These are phyloP conservation scores for Cepphus grylle DNA, from an alignment of 2,113 vertebrate species.

Conservation along the genomic window DNA sequence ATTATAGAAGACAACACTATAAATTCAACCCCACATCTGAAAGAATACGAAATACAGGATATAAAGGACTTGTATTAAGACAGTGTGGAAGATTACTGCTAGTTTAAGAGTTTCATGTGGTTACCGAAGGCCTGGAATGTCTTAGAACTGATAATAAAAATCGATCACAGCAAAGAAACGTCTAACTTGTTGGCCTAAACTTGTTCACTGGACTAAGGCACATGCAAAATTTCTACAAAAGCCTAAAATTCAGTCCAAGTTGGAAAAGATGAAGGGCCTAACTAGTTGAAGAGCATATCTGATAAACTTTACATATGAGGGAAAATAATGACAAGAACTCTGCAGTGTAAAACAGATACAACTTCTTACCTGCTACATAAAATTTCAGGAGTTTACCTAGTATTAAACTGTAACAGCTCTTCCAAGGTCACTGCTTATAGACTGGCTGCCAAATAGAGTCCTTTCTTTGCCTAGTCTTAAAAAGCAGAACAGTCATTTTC, in stretches of 20 bases:
- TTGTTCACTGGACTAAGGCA: neutral
- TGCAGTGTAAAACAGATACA: neutral
- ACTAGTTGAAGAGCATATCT: neutral
- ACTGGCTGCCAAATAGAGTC: neutral
- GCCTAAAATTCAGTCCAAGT: neutral
- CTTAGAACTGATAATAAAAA: neutral
- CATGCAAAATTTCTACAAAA: neutral
- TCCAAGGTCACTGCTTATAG: neutral
- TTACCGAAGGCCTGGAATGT: neutral
- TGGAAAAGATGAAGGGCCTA: neutral
- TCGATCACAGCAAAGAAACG: neutral
- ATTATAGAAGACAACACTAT: neutral
- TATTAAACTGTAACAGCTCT: neutral
- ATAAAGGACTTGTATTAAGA: neutral
- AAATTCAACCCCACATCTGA: neutral
- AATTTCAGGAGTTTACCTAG: neutral
- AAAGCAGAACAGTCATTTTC: neutral
- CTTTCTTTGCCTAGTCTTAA: neutral
- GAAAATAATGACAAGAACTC: neutral
- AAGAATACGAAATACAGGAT: neutral
- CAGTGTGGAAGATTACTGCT: neutral
- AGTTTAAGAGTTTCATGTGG: neutral
- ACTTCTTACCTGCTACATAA: neutral
- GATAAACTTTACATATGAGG: neutral
- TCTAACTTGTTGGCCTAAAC: neutral